These are phyloP conservation scores for Acleris sparsana DNA, from an alignment of 2,888 invertebrate genomes.

Conservation along the genomic window DNA sequence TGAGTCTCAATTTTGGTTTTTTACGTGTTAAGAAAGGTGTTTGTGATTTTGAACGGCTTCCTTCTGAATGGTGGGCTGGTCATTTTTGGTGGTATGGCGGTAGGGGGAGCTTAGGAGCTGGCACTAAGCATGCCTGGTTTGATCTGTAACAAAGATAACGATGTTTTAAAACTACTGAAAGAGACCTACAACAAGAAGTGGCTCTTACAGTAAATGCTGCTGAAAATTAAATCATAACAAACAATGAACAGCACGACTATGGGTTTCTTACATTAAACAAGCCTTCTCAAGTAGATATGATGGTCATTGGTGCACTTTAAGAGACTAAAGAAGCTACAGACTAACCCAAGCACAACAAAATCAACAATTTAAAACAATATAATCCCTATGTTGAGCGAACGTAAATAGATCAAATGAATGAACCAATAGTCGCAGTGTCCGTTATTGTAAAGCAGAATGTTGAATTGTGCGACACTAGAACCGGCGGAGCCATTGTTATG, in stretches of 20 bases:
- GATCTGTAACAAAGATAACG: conserved; percentile 64
- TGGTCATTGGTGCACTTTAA: no score
- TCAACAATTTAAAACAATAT: neutral
- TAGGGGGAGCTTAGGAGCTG: conserved; percentile 42
- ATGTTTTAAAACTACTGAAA: neutral
- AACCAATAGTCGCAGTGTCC: conserved; percentile 6
- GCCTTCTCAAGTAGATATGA: no score
- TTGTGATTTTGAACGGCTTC: conserved; percentile 66
- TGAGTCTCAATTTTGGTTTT: conserved; percentile 42
- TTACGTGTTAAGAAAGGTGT: conserved; percentile 75
- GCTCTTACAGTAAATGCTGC: no score
- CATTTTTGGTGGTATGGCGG: conserved; percentile 66
- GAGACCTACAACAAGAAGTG: no score
- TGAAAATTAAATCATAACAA: no score
- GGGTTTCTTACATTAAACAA: no score
- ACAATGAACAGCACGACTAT: no score
- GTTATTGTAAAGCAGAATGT: conserved; percentile 8
- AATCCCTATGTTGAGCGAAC: neutral
- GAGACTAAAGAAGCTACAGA: neutral
- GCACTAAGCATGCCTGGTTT: conserved; percentile 52
- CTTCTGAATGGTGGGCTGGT: conserved; percentile 61
- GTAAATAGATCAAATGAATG: neutral
- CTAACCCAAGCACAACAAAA: neutral
- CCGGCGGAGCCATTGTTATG: conserved; percentile 15
- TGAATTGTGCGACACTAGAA: conserved; percentile 17